phyloP scores from a whole-genome alignment of 53 echinoderm and acorn worm species.

The Hippasteria phrygiana region DNA sequence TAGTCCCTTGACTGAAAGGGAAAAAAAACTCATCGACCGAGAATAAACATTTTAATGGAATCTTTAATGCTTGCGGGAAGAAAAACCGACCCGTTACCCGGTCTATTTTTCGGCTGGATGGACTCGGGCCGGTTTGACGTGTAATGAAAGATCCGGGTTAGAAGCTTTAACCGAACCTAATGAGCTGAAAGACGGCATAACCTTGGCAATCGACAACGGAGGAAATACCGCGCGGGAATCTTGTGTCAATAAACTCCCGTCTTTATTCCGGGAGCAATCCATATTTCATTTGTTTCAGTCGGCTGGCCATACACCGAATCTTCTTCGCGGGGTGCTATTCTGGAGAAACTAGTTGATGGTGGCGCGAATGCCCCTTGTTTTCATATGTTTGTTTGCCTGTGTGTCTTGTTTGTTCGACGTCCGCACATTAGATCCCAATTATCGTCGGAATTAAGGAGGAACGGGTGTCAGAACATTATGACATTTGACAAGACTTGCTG shows the following conservation, averaged over 20 bases:
- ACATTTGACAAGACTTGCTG: background rate
- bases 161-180: slow-evolving; percentile 8
- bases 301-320: background rate
- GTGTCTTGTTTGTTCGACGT: background rate
- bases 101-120: background rate
- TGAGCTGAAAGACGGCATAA: slow-evolving; percentile 22
- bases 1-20: background rate
- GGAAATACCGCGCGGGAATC: background rate
- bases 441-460: background rate
- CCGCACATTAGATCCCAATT: background rate
- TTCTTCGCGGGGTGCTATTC: background rate
- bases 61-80: background rate
- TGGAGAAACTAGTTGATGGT: background rate
- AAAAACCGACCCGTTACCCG: background rate
- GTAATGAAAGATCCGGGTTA: slow-evolving; percentile 12
- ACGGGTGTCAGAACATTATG: background rate
- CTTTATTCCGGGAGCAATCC: background rate
- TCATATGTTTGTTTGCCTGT: background rate
- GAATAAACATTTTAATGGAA: slow-evolving; percentile 36
- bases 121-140: slow-evolving; percentile 17
- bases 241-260: slow-evolving; percentile 41
- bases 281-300: slow-evolving; percentile 15
- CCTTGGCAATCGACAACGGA: slow-evolving; percentile 16
- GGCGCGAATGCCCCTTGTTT: background rate
- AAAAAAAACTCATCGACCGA: background rate